Evolutionary conservation across 2,113 vertebrate genomes (phyloP).

Genomic region (Boulengeromyrus knoepffleri): DNA sequence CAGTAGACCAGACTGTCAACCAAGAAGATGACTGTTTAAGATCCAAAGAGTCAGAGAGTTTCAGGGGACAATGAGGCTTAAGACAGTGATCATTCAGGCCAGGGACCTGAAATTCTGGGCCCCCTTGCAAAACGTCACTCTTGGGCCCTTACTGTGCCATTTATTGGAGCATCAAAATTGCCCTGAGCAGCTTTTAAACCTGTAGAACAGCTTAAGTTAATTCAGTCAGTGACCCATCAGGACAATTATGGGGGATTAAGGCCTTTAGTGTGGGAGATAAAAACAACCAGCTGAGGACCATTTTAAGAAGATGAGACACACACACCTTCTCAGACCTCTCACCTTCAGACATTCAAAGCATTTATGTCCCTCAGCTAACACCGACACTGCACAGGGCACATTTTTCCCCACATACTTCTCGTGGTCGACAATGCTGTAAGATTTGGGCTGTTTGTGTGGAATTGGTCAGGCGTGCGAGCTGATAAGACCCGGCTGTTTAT

Average conservation of each 20-base stretch:
- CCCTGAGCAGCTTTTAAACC: not conserved
- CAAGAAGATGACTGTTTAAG: not conserved
- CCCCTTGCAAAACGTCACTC: not conserved
- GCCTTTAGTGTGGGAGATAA: not conserved
- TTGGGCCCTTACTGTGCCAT: not conserved
- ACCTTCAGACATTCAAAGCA: not conserved
- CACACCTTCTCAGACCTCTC: not conserved
- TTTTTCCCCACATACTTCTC: not conserved
- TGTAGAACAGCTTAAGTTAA: not conserved
- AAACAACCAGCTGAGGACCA: not conserved
- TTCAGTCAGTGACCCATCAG: not conserved
- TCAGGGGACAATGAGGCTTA: not conserved
- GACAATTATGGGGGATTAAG: not conserved
- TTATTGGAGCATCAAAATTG: not conserved
- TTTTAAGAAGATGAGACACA: not conserved
- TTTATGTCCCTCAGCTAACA: not conserved
- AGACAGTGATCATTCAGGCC: not conserved
- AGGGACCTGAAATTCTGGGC: not conserved
- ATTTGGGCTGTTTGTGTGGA: not conserved
- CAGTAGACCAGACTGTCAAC: not conserved
- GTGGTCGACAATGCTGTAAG: not conserved
- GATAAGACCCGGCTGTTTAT: not conserved
- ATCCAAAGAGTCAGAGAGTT: not conserved
- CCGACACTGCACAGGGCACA: not conserved
- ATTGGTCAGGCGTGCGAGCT: not conserved